Evolutionary conservation across 2,797 vertebrate genomes (phyloP).

Genomic region (Urophycis tenuis): DNA sequence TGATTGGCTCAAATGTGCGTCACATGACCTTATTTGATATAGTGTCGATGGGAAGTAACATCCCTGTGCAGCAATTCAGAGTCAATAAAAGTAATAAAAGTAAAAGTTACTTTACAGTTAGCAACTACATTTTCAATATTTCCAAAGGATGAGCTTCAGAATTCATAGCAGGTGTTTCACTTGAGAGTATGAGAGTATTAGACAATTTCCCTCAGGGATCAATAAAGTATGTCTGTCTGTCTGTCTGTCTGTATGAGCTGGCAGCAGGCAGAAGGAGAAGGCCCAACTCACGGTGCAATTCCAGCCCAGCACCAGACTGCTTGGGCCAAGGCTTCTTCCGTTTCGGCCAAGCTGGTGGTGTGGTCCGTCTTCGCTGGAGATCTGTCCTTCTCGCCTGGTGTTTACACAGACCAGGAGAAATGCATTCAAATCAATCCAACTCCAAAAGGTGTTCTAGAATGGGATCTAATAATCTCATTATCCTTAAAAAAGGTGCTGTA

Average conservation of each 20-base stretch:
- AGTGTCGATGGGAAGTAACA: not conserved
- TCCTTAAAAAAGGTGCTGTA: not conserved
- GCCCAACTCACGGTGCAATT: slow-evolving; percentile 73
- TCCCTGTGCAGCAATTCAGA: not conserved
- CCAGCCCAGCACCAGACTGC: slow-evolving; percentile 86
- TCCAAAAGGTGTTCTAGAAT: not conserved
- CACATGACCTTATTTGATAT: not conserved
- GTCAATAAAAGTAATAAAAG: not conserved
- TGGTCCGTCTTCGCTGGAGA: slow-evolving; percentile 30
- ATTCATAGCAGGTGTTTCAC: too few species aligned
- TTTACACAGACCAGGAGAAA: slow-evolving; percentile 9
- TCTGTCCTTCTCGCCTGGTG: slow-evolving; percentile 54
- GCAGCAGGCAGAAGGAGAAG: too few species aligned
- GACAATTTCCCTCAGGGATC: too few species aligned
- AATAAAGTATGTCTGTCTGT: too few species aligned
- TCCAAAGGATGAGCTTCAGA: too few species aligned
- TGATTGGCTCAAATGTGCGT: not conserved
- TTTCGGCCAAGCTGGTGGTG: slow-evolving; percentile 73
- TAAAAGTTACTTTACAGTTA: not conserved
- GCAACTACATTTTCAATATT: too few species aligned
- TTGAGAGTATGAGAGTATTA: too few species aligned
- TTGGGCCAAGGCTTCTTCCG: slow-evolving; percentile 78
- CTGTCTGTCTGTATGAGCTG: too few species aligned
- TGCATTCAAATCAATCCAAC: not conserved
- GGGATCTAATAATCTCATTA: not conserved